Conservation (phyloP, 2,113 vertebrate species). For the Euleptes europaea region DNA sequence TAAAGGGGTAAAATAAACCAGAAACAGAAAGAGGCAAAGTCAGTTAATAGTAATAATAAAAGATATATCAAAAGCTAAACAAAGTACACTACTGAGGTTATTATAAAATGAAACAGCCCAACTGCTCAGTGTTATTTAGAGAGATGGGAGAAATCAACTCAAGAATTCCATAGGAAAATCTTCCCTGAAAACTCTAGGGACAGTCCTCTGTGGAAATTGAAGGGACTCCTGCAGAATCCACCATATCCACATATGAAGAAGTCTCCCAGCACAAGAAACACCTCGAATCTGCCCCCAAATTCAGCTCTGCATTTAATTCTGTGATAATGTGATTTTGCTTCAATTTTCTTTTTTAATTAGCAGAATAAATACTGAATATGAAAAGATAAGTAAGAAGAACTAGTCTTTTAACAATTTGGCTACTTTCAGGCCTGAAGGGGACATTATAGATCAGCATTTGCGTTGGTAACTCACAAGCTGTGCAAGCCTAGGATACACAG, state of each 20-base stretch:
- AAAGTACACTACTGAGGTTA: neutral
- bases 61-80: neutral
- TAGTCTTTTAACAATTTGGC: neutral
- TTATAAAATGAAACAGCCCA: no score
- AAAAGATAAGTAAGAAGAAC: neutral
- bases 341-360: neutral
- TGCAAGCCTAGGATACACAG: neutral
- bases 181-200: neutral
- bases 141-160: neutral
- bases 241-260: neutral
- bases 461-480: neutral
- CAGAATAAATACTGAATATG: neutral
- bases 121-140: neutral
- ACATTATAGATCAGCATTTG: neutral
- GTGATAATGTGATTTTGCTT: neutral
- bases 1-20: neutral
- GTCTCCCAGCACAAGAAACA: neutral
- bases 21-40: neutral
- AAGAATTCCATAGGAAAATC: neutral
- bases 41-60: neutral
- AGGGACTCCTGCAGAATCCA: neutral
- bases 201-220: neutral
- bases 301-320: neutral
- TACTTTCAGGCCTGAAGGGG: neutral
- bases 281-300: neutral